A percentile compares a stretch with the other conserved stretches of the same genome.
These are phyloP conservation scores for Bos taurus DNA, from an alignment of 2,113 vertebrate species.

Conservation along the genomic window DNA sequence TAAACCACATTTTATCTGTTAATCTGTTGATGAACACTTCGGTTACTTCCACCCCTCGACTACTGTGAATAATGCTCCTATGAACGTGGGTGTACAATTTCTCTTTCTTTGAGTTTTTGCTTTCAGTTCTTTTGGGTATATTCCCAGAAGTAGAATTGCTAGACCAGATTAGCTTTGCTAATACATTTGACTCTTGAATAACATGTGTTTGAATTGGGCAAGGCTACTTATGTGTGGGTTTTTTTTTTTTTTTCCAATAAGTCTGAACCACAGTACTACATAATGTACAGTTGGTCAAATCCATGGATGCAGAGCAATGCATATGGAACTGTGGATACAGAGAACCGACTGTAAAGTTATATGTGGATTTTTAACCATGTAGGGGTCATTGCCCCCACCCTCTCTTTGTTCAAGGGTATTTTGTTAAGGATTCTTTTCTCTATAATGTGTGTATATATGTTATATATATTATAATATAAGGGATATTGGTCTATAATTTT, in stretches of 20 bases:
- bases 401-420: neutral
- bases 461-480: neutral
- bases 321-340: neutral
- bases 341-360: neutral
- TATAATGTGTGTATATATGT: neutral
- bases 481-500: neutral
- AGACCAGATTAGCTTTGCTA: neutral
- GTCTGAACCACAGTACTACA: neutral
- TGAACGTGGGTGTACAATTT: neutral
- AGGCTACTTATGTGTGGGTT: neutral
- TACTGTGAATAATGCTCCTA: neutral
- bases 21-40: neutral
- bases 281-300: neutral
- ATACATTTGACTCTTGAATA: neutral
- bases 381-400: neutral
- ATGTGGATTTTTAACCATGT: neutral
- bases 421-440: neutral
- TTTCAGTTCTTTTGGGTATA: neutral
- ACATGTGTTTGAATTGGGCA: neutral
- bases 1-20: neutral
- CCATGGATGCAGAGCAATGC: neutral
- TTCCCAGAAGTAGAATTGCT: neutral
- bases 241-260: neutral
- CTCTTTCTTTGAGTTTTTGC: neutral
- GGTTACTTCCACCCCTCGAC: neutral